phyloP scores from a whole-genome alignment of 2,113 vertebrate species.

The Bujurquina vittata region DNA sequence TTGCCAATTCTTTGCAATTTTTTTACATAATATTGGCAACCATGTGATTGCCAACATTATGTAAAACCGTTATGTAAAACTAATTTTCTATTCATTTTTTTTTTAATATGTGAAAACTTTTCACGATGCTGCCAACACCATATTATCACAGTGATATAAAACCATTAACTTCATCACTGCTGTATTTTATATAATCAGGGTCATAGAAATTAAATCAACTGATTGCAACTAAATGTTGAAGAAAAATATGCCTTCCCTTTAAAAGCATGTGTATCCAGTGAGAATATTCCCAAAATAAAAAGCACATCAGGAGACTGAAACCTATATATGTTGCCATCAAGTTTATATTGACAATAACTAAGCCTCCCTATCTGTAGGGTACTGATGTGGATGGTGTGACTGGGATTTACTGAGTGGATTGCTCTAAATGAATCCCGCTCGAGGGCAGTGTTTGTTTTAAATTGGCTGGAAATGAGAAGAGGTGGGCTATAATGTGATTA shows the following conservation, averaged over 20 bases:
- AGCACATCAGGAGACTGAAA: not conserved
- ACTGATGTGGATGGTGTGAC: not conserved
- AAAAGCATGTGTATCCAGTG: not conserved
- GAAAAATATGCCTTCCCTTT: not conserved
- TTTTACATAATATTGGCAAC: too few relatives aligned
- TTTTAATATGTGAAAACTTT: not conserved
- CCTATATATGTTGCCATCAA: not conserved
- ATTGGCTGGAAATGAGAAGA: not conserved
- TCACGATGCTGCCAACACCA: not conserved
- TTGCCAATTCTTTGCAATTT: not conserved
- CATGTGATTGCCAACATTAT: too few relatives aligned
- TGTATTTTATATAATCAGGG: not conserved
- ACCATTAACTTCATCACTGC: not conserved
- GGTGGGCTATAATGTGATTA: not conserved
- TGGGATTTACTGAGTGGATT: not conserved
- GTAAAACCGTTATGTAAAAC: too few relatives aligned
- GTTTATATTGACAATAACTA: not conserved
- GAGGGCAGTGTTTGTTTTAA: not conserved
- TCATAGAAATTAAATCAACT: not conserved
- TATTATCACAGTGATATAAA: not conserved
- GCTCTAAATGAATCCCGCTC: not conserved
- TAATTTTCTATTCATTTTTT: too few relatives aligned
- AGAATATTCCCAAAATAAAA: not conserved
- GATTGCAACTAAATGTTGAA: not conserved
- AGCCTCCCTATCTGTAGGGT: not conserved